Evolutionary conservation across 2,113 vertebrate genomes (phyloP).

Genomic region (Microtus pennsylvanicus): DNA sequence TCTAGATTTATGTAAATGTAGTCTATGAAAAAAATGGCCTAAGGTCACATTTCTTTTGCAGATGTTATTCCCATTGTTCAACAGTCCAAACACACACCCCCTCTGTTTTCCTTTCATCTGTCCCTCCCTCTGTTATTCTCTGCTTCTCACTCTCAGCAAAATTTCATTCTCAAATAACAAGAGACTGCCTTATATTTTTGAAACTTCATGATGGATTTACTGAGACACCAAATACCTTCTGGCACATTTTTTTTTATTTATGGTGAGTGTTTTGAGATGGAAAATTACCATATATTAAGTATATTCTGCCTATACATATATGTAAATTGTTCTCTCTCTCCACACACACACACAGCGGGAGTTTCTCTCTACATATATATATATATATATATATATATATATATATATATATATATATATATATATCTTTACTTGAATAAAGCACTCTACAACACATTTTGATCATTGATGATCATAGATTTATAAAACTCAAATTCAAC

Average conservation of each 20-base stretch:
- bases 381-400: no score
- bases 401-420: accelerated
- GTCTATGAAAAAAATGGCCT: not conserved
- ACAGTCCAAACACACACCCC: not conserved
- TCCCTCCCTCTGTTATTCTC: not conserved
- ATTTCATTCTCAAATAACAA: not conserved
- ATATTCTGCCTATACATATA: not conserved
- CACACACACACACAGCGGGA: not conserved
- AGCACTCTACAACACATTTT: not conserved
- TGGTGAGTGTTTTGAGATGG: not conserved
- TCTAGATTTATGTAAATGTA: not conserved
- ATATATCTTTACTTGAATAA: not conserved
- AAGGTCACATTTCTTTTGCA: no score
- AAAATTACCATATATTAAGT: not conserved
- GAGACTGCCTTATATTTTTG: not conserved
- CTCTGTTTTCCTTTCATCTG: not conserved
- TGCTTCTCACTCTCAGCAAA: not conserved
- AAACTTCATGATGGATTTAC: not conserved
- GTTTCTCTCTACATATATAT: not conserved
- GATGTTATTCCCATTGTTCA: not conserved
- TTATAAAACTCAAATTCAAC: not conserved
- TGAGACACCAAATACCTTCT: not conserved
- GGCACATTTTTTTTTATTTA: not conserved
- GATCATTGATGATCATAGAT: not conserved
- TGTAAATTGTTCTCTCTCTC: not conserved